Evolutionary conservation across 2,113 vertebrate genomes (phyloP).

Genomic region (Laticauda laticaudata): DNA sequence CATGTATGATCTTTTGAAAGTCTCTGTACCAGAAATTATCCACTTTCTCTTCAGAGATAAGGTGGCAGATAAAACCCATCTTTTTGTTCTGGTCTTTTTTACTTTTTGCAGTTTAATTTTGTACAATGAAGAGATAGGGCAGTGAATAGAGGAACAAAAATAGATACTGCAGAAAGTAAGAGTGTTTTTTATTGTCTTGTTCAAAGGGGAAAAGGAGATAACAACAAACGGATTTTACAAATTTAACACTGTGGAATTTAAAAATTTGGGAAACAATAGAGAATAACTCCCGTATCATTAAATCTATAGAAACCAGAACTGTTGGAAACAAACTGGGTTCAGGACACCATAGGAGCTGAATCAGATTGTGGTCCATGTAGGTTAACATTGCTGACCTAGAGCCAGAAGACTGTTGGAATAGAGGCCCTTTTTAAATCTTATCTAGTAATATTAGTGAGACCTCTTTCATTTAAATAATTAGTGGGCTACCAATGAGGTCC

Average conservation of each 20-base stretch:
- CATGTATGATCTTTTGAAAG: neutral
- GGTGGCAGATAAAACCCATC: neutral
- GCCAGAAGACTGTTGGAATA: neutral
- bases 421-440: neutral
- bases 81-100: neutral
- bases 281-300: neutral
- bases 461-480: neutral
- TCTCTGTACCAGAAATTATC: slow-evolving; percentile 3
- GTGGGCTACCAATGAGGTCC: neutral
- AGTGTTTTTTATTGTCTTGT: neutral
- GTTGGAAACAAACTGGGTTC: neutral
- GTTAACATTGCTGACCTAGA: neutral
- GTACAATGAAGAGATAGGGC: neutral
- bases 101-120: neutral
- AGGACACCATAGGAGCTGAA: neutral
- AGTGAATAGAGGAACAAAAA: slow-evolving; percentile 1
- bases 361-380: neutral
- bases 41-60: neutral
- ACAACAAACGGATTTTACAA: neutral
- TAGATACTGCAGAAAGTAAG: neutral
- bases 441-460: neutral
- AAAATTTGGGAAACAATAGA: neutral
- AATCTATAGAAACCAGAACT: neutral
- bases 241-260: neutral
- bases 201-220: neutral